phyloP scores from a whole-genome alignment of 2,113 vertebrate species.

The Zapornia atra region DNA sequence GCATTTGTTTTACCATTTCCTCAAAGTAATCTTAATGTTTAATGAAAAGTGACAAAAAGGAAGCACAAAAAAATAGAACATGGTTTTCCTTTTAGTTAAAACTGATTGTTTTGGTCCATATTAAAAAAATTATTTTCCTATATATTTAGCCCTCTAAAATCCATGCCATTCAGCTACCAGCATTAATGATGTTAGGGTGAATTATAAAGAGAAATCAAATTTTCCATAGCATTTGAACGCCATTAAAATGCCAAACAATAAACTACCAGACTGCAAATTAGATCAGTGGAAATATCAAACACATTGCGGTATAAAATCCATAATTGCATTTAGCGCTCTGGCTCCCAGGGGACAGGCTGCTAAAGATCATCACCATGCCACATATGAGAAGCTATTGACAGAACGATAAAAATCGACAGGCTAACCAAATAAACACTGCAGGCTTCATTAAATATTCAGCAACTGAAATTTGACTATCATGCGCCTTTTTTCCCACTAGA shows the following conservation, averaged over 20 bases:
- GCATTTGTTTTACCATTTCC: constrained; percentile 14
- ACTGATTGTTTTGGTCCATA: constrained; percentile 2
- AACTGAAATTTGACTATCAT: constrained; percentile 92
- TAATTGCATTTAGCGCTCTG: constrained; percentile 98
- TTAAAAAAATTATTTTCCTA: constrained; percentile 49
- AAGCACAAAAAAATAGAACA: constrained; percentile 13
- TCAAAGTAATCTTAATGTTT: constrained; percentile 54
- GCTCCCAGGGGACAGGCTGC: constrained; percentile 89
- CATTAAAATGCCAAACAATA: constrained; percentile 99
- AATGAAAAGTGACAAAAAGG: constrained; percentile 60
- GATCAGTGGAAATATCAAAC: constrained; percentile 99
- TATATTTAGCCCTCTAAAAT: constrained; percentile 79
- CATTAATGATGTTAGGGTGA: constrained; percentile 98
- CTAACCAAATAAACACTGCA: constrained; percentile 97
- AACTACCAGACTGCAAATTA: constrained; percentile 99
- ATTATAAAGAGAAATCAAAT: constrained; percentile 99
- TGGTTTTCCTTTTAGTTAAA: constrained; percentile 48
- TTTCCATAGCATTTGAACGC: constrained; percentile 98
- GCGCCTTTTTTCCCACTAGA: constrained; percentile 26
- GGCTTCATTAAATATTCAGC: constrained; percentile 99
- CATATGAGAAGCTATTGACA: constrained; percentile 98
- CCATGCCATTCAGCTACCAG: constrained; percentile 89
- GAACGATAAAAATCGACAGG: constrained; percentile 99
- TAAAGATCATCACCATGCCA: constrained; percentile 97
- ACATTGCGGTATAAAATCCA: constrained; percentile 99